Conservation (phyloP, 30 jellyfish, hydroid and myxozoan species). For the Sanderia malayensis region DNA sequence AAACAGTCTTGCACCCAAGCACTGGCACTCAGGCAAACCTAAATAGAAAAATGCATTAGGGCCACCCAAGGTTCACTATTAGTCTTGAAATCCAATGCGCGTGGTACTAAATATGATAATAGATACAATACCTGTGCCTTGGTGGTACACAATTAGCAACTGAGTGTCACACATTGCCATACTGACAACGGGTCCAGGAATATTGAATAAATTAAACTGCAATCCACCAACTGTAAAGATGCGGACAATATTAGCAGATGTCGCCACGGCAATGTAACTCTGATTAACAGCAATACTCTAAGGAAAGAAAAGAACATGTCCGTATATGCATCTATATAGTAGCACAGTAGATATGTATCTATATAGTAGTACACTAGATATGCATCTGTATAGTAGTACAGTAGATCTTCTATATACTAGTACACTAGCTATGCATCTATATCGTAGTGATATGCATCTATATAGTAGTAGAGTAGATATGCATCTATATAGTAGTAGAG, state of each 20-base stretch:
- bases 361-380: too few relatives aligned
- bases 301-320: not conserved
- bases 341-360: too few relatives aligned
- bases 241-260: constrained; percentile 53
- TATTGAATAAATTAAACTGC: constrained; percentile 53
- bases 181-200: constrained; percentile 89
- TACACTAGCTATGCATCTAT: too few relatives aligned
- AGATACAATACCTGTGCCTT: constrained; percentile 51
- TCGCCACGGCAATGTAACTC: constrained; percentile 69
- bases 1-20: constrained; percentile 58
- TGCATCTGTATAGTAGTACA: too few relatives aligned
- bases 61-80: not conserved
- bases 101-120: not conserved
- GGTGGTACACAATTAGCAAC: constrained; percentile 62
- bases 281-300: constrained; percentile 72
- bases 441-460: too few relatives aligned
- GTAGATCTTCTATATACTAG: too few relatives aligned
- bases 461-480: not conserved
- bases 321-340: too few relatives aligned
- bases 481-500: not conserved
- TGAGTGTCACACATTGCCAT: constrained; percentile 77
- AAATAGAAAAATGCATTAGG: not conserved
- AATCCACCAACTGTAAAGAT: constrained; percentile 78
- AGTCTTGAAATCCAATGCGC: not conserved
- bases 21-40: constrained; percentile 75